phyloP scores from a whole-genome alignment of 1,140 invertebrate genomes.

The Uloborus diversus region DNA sequence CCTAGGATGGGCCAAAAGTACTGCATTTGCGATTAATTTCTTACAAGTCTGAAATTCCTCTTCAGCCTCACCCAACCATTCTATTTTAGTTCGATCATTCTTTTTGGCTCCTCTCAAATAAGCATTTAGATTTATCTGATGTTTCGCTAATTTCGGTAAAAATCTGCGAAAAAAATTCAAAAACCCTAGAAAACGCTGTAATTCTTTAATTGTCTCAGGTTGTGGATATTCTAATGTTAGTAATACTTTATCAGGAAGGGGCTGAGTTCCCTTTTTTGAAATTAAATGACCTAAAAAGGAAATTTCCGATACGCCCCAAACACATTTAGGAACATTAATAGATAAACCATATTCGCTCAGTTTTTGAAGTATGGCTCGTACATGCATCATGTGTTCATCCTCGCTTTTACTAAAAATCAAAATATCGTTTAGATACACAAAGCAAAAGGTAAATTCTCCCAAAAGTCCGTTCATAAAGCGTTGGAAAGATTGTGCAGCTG shows the following conservation, averaged over 20 bases:
- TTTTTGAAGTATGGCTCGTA: neutral
- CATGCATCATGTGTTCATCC: neutral
- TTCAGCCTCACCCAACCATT: conserved; percentile 45
- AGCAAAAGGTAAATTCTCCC: neutral
- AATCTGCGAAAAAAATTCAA: conserved; percentile 8
- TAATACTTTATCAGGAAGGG: conserved; percentile 5
- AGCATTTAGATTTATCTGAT: neutral
- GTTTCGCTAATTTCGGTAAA: neutral
- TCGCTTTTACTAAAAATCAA: neutral
- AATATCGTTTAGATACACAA: neutral
- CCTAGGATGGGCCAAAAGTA: conserved; percentile 38
- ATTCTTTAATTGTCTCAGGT: neutral
- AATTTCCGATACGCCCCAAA: neutral
- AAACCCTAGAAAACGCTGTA: neutral
- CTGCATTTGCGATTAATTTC: conserved; percentile 57
- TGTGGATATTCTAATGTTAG: conserved; percentile 4
- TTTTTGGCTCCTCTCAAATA: conserved; percentile 13
- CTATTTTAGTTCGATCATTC: conserved; percentile 20
- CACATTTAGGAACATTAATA: neutral
- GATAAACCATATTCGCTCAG: neutral
- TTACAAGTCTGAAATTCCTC: conserved; percentile 65
- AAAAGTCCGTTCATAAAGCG: neutral
- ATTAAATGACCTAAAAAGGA: neutral
- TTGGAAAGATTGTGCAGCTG: neutral
- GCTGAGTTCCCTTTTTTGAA: neutral